Base-by-base conservation (phyloP, 2,888 invertebrate genomes). In the Linhomoeus sp. region DNA sequence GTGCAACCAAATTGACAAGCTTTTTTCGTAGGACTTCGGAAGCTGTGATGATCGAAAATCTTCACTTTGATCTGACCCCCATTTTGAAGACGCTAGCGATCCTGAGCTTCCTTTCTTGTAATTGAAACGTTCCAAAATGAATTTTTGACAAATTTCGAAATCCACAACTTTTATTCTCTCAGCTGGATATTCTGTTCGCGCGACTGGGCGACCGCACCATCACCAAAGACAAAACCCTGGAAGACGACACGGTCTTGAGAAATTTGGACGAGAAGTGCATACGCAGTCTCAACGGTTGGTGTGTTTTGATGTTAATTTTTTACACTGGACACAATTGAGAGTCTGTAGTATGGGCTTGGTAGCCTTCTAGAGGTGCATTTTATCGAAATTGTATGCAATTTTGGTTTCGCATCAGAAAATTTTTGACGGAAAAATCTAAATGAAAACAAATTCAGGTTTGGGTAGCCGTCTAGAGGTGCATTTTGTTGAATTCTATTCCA, bases 221-320 rank as follows among this genome's bases (percentile, higher is more conserved):
- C 66, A 84, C 90, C 17, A 87, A 90, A 56, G 72, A 76, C 49
- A 72, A 81, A 72, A 86, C 90, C 68, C 73, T 97, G 35, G 75
- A 79, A 52, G 92, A 92, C 63, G 87, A 88, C 63, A 77, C 77
- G 67, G 69, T 97, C 44, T 71, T 99, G 17, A 87, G 87, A 70
- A 92, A 94, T 68, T 68, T 97, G 50, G 90, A 94, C 70, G 82
- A 80, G 64, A 86, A 88, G 62, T 90, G 92, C 69, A 92, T 97
- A 2, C 75, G 94, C 40, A 92, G 90, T 61, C 74, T 94, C 43
- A 97, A 94, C 69, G 94, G 71, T 68, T 54, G 46, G 54, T 54
- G 17, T n/a, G 20, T 26, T 36, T 22, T 15, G 20, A 9, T 33
- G 9, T 33, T 15, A 12, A 12, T 9, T 12, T 33, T 33, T 33